Base-by-base conservation (phyloP, 2,888 invertebrate genomes). In the Ochropacha duplaris region DNA sequence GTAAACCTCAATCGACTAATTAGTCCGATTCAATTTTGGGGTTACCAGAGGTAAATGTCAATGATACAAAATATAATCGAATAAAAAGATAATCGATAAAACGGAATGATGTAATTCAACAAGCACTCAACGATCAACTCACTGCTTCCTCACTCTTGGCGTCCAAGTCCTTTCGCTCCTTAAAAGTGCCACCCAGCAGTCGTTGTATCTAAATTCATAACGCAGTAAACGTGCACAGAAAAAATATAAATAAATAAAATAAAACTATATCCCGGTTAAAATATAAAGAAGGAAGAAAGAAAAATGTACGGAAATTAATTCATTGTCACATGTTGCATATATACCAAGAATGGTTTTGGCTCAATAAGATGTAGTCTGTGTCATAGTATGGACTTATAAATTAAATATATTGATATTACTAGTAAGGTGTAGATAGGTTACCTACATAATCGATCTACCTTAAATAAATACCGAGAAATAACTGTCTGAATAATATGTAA, bases 131-230 rank as follows among this genome's bases (percentile, higher is more conserved):
- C 68, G 55, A 61, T 61, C 76, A 90, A 95, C 96, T 96, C 95
- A 96, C 96, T 88, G 94, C 94, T 90, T 93, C 92, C 79, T 94
- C 92, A 72, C 95, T 95, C 75, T 93, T 93, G 66, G 93, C 91
- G 84, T 96, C 96, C 91, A 95, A 93, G 84, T 95, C 94, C 84
- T 95, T 94, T 68, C 94, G 92, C 74, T 94, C 89, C 90, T 94
- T 94, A 78, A 95, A 83, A 50, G 94, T 93, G 78, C 96, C 96
- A 72, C 95, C 96, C 88, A 96, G 94, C 86, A 96, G 94, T 78
- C 94, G 94, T 81, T 95, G 95, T 85, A 96, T 95, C 96, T 95
- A 94, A 72, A 84, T 86, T 83, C 61, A 75, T 68, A 78, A 75
- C 66, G 78, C 77, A 86, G 71, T 76, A 78, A 81, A 80, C 75